Base-by-base conservation (phyloP, 2,797 vertebrate genomes). In the Merluccius polli region DNA sequence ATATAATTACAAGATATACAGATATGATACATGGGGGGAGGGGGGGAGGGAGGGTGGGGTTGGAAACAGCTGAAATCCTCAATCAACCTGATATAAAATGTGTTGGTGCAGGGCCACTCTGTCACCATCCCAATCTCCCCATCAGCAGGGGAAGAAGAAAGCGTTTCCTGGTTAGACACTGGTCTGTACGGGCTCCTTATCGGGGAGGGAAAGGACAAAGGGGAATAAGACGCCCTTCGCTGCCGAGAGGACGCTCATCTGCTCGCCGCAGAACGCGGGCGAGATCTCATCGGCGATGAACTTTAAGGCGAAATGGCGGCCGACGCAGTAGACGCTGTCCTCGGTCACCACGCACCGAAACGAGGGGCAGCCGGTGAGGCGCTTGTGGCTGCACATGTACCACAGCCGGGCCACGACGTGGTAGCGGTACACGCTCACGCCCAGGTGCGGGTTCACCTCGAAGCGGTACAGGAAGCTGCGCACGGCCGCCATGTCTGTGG, bases 391-490 rank as follows among this genome's bases (percentile, higher is more conserved):
- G 3, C 97, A 98, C 88, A 96, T 89, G 0, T 97, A 97, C 97
- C 97, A 98, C 3, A 97, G 89, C 12, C 93, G 87, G 30, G 96
- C 93, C 75, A 93, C 91, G 1, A 93, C 85, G 0, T 96, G 92
- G 79, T 96, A 98, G 73, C 97, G 97, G 83, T 96, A 93, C 74
- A 95, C 96, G 0, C 91, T 52, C 29, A 99, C 84, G 3, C 95
- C 96, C 33, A 89, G 79, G 71, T 88, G 72, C 0, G 93, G 92
- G 85, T 93, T 95, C 12, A 96, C 84, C 31, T 98, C 96, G 0
- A 99, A 99, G 8, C 96, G 95, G 77, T 98, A 98, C 76, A 99
- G 84, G 73, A 96, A 98, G 32, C 93, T 95, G 0, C 90, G 79
- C 72, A 92, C 82, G 0, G 94, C 93, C 75, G 94, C 93, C 92